Base-by-base conservation (phyloP, 2,888 invertebrate genomes). In the Drosophila siamana region DNA sequence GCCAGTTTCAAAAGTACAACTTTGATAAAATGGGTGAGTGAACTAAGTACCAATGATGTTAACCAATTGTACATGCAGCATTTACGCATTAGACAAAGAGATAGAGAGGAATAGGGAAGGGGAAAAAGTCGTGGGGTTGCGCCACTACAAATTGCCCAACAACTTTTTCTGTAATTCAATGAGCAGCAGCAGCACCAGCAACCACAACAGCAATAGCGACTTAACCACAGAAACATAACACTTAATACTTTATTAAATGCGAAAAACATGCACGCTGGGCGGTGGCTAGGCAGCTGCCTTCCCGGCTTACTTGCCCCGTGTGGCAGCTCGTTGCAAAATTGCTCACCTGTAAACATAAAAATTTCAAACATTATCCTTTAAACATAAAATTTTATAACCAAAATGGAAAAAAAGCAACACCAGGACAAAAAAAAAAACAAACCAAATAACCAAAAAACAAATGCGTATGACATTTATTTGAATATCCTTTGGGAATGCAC, bases 401-500 rank as follows among this genome's bases (percentile, higher is more conserved):
- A 71, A 54, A 28, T 15, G 24, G 11, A 62, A 48, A 59, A 62
- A 66, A 55, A 46, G 16, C 22, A 41, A 67, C 44, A 66, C 70
- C 70, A 62, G 19, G 3, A 19, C n/a, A n/a, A n/a, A n/a, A n/a
- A n/a, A n/a, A n/a, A n/a, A n/a, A n/a, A n/a, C n/a, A n/a, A n/a
- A n/a, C n/a, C n/a, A 68, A 44, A 36, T 65, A 77, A 83, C 63
- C 72, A 65, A 88, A 80, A 79, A 88, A 84, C 81, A 85, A 86
- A 86, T 88, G 85, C 85, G 85, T 88, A 88, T 81, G 85, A 86
- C 85, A 86, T 86, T 86, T 84, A 86, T 86, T 86, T 88, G 85
- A 84, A 86, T 88, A 86, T 86, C 85, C 87, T 86, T 69, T 87
- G 89, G 85, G 85, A 88, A 66, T 59, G 66, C 60, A 60, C 48